Base-by-base conservation (phyloP, 2,888 invertebrate genomes). In the Diarsia brunnea region DNA sequence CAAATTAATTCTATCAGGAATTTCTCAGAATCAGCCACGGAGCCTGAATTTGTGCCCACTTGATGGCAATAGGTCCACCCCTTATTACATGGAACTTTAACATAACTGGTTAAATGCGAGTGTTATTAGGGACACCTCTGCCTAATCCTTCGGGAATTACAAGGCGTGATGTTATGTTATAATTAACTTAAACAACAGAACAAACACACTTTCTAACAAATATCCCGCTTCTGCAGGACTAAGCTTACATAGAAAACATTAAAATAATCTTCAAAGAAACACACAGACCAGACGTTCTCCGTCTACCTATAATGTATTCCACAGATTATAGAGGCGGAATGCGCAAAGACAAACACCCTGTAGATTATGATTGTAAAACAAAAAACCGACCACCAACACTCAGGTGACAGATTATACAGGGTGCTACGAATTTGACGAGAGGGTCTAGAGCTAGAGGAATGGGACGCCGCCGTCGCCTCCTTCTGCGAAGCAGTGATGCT, bases 331-430 rank as follows among this genome's bases (percentile, higher is more conserved):
- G n/a, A 78, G 77, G 74, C 77, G 81, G 86, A 85, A 87, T 88
- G 83, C 76, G 71, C 78, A 80, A 82, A 84, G 76, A 75, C 81
- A 83, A 87, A 87, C 87, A 84, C 66, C n/a, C 51, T 69, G 71
- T 79, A 75, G 86, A 87, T 87, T 87, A 87, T 82, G 84, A 89
- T 78, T 84, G 88, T 90, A 90, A 92, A 91, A 92, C 89, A 91
- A 91, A 91, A 91, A 91, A 90, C 80, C 86, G 92, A 92, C 93
- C 93, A 93, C 93, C 92, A 87, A 88, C 91, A 90, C 88, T 81
- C 88, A 86, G 70, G 87, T 92, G 92, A 88, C 75, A 91, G 11
- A 8, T 87, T 88, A 86, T 90, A 92, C 65, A 90, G 88, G 84
- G 0, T 87, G 90, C 27, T 24, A 16, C 8, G 24, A 49, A 65